These are phyloP conservation scores for Hydrozoanthus gracilis DNA, from an alignment of 92 coral and sea anemone species.

Conservation along the genomic window DNA sequence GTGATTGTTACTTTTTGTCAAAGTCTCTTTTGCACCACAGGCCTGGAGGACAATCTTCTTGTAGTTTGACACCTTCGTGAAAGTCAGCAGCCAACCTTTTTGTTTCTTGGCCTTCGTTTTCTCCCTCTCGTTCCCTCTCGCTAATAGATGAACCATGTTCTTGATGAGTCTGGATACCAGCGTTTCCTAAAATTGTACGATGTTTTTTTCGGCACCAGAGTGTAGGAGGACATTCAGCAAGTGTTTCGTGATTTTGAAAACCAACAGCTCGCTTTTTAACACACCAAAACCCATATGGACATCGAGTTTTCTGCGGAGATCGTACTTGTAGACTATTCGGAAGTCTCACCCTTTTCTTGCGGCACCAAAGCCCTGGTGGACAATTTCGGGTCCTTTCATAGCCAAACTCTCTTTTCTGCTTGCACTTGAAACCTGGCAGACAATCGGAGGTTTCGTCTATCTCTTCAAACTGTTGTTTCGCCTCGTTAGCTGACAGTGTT, in stretches of 20 bases:
- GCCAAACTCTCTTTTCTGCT: slow-evolving; percentile 14
- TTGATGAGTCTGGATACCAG: neutral
- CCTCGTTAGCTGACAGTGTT: neutral
- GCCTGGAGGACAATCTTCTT: slow-evolving; percentile 25
- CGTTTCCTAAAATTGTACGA: neutral
- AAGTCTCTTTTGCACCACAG: slow-evolving; percentile 29
- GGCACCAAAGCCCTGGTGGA: slow-evolving; percentile 94
- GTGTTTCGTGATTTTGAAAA: slow-evolving; percentile 17
- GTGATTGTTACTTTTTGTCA: neutral
- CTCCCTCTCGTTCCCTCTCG: neutral
- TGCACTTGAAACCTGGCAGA: slow-evolving; percentile 36
- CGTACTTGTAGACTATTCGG: neutral
- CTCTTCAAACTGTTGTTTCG: neutral
- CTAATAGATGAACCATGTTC: neutral
- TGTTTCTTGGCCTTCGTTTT: neutral
- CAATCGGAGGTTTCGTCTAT: neutral
- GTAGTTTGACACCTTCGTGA: neutral
- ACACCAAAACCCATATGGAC: slow-evolving; percentile 36
- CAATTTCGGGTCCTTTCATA: slow-evolving; percentile 44
- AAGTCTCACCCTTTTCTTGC: slow-evolving; percentile 43
- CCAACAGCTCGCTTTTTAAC: slow-evolving; percentile 17
- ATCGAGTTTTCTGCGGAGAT: slow-evolving; percentile 17
- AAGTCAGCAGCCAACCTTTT: too few species aligned
- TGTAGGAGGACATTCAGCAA: slow-evolving; percentile 19
- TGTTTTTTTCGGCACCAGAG: slow-evolving; percentile 33